Percentiles rank a stretch among this genome's conserved stretches.
phyloP scores from a whole-genome alignment of 1,140 invertebrate genomes.

The Campodea augens region DNA sequence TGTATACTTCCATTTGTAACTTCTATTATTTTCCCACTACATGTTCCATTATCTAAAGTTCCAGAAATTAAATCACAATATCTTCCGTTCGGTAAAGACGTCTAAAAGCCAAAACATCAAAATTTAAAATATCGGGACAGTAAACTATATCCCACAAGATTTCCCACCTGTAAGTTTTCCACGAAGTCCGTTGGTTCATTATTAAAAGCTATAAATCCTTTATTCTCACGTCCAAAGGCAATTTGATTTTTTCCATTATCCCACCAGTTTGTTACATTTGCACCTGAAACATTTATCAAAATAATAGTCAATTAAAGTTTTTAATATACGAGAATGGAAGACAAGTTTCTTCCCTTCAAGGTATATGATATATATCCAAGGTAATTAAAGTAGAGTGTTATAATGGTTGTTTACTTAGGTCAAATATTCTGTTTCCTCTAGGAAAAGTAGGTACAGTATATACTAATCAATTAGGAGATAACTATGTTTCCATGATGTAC shows the following conservation, averaged over 20 bases:
- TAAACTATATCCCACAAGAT: background rate
- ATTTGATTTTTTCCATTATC: conserved; percentile 25
- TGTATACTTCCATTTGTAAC: no score
- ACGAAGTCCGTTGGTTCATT: conserved; percentile 19
- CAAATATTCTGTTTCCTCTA: no score
- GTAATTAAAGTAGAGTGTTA: no score
- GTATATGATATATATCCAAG: no score
- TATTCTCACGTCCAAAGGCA: conserved; percentile 22
- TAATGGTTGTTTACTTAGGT: no score
- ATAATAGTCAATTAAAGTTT: no score
- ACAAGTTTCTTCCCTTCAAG: no score
- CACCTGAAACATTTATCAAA: background rate
- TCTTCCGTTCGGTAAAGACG: conserved; percentile 27
- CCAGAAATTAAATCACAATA: conserved; percentile 36
- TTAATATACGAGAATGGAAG: no score
- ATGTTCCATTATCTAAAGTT: conserved; percentile 21
- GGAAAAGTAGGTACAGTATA: no score
- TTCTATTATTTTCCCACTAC: conserved; percentile 25
- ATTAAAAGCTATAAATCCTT: conserved; percentile 26
- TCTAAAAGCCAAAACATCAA: conserved; percentile 17
- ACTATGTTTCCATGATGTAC: no score
- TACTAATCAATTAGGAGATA: no score
- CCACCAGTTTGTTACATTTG: conserved; percentile 21
- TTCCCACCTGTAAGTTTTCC: conserved; percentile 12
- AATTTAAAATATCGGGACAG: background rate